Evolutionary conservation across 2,888 invertebrate genomes (phyloP), one percentile per base, ranked within the genome.

Genomic region (Scaptomyza polygonia): DNA sequence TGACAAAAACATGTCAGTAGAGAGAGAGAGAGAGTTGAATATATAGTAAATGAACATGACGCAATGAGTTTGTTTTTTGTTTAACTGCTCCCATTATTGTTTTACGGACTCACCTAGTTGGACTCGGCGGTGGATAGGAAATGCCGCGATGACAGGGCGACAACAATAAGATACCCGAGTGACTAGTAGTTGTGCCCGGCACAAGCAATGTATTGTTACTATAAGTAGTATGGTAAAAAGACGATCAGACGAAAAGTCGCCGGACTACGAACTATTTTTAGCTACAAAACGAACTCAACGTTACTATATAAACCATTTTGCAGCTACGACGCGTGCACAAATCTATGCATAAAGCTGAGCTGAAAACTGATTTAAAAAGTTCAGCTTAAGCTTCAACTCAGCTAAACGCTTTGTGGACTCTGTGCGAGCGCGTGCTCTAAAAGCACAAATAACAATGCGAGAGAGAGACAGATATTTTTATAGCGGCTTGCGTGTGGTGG

Each of bases 61-160:
- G 47, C 34, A 12, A 21, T 32, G 27, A 16, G 12, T 11, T 14
- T 43, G 0, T 9, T 36, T 16, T 18, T n/a, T 14, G 2, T 14
- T 14, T 16, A 36, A n/a, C 42, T 52, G 34, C 8, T 47, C 51
- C 58, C 52, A 51, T 39, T 49, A 43, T 25, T 42, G 21, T 25
- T 27, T 47, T 44, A 30, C 64, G 47, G 67, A 84, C 89, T 90
- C 89, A 92, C 92, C 92, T 90, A 64, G 93, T 93, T 59, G 93
- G 96, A 74, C 96, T 96, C 25, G 96, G 96, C 7, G 97, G 97
- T 57, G 97, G 96, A 91, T 97, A 96, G 72, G 96, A 96, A 66
- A 95, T 94, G 66, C 96, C 96, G 79, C 95, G 93, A 86, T 94
- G 93, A 81, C 94, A 93, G 9, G 95, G 93, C 87, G 93, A 94